Base-by-base conservation (phyloP, 2,888 invertebrate species). In the Tenthredo scrophulariae region DNA sequence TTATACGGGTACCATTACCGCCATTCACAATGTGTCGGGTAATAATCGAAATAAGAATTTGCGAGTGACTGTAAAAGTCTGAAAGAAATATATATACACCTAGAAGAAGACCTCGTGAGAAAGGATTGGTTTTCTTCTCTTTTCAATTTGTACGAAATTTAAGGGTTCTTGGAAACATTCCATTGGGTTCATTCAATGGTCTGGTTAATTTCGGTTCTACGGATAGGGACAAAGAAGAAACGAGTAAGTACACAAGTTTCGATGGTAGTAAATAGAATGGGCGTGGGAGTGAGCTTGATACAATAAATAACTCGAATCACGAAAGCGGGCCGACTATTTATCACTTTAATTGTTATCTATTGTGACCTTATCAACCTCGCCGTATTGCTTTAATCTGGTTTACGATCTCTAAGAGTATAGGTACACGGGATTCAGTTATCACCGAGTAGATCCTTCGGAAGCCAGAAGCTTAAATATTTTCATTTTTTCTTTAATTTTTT, bases 341-440 rank as follows among this genome's bases (percentile, higher is more conserved):
- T 58, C 37, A 58, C 40, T 15, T 40, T 62, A 58, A 80, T 62
- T 80, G 80, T 62, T 62, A 40, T 80, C 33, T 58, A 79, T 79
- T 22, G 79, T 79, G 50, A 62, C 13, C 13, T 40, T 40, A 54
- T 18, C 13, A 18, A 46, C 3, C 15, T 9, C 7, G 29, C n/a
- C 37, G 22, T 62, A 37, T 58, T 62, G 22, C 40, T 62, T 40
- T 9, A 15, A 1, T 62, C 79, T 58, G 6, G 29, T 29, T 46
- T 29, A 40, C 18, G 40, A 72, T 72, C 9, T n/a, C 43, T 40
- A 26, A 22, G 10, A 2, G 37, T 33, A 33, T 33, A 37, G 37
- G 22, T 58, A 62, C 10, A 62, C 10, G 9, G 1, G 10, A 26
- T 62, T 26, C 6, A 50, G n/a, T 50, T 50, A n/a, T 6, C 18